Evolutionary conservation across 2,113 vertebrate genomes (phyloP), one percentile per base, ranked within the genome.

Genomic region (Larimichthys crocea): DNA sequence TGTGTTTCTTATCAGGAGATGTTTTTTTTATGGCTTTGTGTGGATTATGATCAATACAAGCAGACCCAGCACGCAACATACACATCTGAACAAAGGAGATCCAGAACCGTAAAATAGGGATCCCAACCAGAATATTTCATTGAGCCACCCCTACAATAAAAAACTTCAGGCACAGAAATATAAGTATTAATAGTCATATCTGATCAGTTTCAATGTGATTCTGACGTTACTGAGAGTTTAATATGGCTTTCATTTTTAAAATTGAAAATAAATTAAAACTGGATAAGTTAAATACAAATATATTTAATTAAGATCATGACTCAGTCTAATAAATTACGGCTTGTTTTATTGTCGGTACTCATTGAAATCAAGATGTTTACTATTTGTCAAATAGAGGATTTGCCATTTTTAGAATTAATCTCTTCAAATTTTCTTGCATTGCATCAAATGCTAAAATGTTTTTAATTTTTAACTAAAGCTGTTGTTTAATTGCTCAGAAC

Each of bases 1-100:
- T 82, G 62, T 86, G 78, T 80, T 86, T 86, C 64, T 70, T 65
- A 26, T 88, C 46, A 79, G 10, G 46, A 50, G 6, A 44, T 49
- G 20, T 60, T 86, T 77, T 77, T 40, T 53, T 20, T 67, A 68
- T 67, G 48, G 35, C 3, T 82, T 82, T 80, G 49, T 80, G 75
- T 4, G 3, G 49, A 74, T 77, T 66, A 55, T 29, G 48, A 85
- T 56, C 26, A 78, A 60, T 65, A 62, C 55, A 46, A 80, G 65
- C 44, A 67, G 59, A 76, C 20, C 53, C 74, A 71, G 42, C 62
- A 57, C 76, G 73, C 42, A 75, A 78, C 79, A 64, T 57, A 68
- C 35, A 74, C 55, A 57, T 49, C 24, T 26, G 6, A 31, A 26
- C 22, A 74, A 74, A 46, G 19, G 24, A 68, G 69, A 71, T 48